phyloP scores from a whole-genome alignment of 1,140 invertebrate species.

The Lucilia cuprina region DNA sequence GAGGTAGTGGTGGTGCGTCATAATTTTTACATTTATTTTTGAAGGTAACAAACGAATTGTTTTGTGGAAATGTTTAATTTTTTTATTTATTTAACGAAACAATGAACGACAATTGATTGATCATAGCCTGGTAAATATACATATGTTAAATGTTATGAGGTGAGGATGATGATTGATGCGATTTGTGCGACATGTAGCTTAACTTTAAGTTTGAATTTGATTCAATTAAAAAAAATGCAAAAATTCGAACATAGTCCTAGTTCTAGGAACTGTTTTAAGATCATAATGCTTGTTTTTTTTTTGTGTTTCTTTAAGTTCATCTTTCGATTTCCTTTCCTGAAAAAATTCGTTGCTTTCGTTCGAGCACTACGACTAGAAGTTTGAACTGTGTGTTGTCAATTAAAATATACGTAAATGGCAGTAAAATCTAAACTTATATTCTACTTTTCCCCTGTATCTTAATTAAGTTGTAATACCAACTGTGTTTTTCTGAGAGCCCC shows the following conservation, averaged over 20 bases:
- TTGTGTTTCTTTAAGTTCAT: no score
- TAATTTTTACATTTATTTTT: neutral
- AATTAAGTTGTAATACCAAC: neutral
- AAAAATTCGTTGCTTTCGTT: no score
- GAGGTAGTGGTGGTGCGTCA: neutral
- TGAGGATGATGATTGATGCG: neutral
- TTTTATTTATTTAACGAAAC: neutral
- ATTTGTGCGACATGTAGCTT: neutral
- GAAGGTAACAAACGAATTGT: slow-evolving; percentile 9
- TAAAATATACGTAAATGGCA: neutral
- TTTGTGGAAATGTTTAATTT: neutral
- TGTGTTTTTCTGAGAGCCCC: neutral
- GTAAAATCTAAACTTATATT: slow-evolving; percentile 20
- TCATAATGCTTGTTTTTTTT: neutral
- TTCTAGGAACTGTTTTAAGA: neutral
- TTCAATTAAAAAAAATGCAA: neutral
- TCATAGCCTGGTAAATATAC: neutral
- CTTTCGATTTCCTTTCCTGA: no score
- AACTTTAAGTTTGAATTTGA: neutral
- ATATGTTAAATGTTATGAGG: neutral
- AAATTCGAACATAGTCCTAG: neutral
- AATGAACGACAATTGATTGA: neutral
- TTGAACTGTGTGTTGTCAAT: neutral
- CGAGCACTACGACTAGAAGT: neutral
- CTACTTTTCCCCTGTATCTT: slow-evolving; percentile 8